Conservation (phyloP, 1,140 invertebrate species). For the Eciton burchellii region DNA sequence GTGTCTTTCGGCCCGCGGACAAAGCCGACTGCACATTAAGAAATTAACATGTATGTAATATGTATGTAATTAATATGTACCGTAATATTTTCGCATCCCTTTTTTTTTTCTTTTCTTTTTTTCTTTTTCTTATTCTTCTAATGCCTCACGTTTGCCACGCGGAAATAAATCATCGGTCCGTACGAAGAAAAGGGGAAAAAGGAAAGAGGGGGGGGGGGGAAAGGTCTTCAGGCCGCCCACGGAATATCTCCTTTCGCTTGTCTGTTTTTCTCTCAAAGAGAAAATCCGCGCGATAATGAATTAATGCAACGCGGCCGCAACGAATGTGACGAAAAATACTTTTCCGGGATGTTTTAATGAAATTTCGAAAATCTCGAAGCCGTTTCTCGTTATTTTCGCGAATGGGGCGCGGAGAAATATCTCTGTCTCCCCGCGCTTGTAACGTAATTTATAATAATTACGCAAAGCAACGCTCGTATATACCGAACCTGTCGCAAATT, state of each 20-base stretch:
- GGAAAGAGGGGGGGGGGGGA: too few species aligned
- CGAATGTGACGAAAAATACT: background rate
- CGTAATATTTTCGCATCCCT: background rate
- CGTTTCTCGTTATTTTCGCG: background rate
- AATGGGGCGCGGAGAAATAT: constrained; percentile 25
- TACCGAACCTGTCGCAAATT: constrained; percentile 54
- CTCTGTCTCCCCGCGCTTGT: constrained; percentile 8
- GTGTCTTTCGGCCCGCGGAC: background rate
- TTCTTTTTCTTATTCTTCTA: too few species aligned
- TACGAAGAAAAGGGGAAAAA: too few species aligned
- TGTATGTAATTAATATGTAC: constrained; percentile 6
- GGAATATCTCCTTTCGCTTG: constrained; percentile 11
- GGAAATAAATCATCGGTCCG: too few species aligned
- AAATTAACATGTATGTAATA: constrained; percentile 15
- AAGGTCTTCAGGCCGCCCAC: background rate
- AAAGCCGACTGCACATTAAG: constrained; percentile 4
- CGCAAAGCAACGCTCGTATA: constrained; percentile 42
- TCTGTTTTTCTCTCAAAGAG: too few species aligned
- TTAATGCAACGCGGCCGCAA: constrained; percentile 1
- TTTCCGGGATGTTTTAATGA: constrained; percentile 12
- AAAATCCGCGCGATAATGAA: constrained; percentile 31
- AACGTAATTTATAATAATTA: constrained; percentile 59
- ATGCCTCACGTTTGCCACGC: background rate
- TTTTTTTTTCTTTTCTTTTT: too few species aligned
- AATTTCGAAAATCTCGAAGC: constrained; percentile 30